Base-by-base conservation (phyloP, 1,140 invertebrate genomes). In the Neelides sp. region DNA sequence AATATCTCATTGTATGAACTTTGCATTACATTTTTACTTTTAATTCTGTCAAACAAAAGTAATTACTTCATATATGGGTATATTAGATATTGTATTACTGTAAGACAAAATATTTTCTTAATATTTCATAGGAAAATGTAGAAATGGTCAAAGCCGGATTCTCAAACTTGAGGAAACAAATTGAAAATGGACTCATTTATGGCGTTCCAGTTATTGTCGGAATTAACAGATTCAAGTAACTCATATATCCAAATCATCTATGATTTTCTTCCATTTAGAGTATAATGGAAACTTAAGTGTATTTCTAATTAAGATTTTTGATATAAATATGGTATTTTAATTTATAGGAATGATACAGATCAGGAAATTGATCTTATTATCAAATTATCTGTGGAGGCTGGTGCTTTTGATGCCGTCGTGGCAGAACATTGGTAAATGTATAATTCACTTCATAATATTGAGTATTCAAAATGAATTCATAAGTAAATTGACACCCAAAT, bases 181-280 rank as follows among this genome's bases (percentile, higher is more conserved):
- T 98, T 52, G 79, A 83, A 64, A 98, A 97, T 71, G 88, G 85
- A 1, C 73, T 69, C 19, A 83, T 85, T 65, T 95, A 85, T 71
- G 86, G 90, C 24, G 73, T 99, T 22, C 91, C 93, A 1, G 90
- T 96, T 12, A 80, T 98, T n/a, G 88, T 98, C 1, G 88, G 88
- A 2, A 78, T 99, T 35, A 99, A 99, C 68, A 71, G 73, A 53
- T 88, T 92, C 67, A 66, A 69, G 83, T 91, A 72, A 77, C 79
- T 71, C 46, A 50, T 40, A 4, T 48, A 40, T n/a, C 15, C 37
- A 19, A 3, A 0, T n/a, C 32, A 26, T 12, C 23, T 7, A 3
- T 23, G 15, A 4, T 5, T 32, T 36, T 28, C 13, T n/a, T 8
- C 1, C 17, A 35, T 13, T 37, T 17, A 40, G 13, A 10, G 7